Evolutionary conservation across 2,888 invertebrate genomes (phyloP).

Genomic region (Tenthredo distinguenda): DNA sequence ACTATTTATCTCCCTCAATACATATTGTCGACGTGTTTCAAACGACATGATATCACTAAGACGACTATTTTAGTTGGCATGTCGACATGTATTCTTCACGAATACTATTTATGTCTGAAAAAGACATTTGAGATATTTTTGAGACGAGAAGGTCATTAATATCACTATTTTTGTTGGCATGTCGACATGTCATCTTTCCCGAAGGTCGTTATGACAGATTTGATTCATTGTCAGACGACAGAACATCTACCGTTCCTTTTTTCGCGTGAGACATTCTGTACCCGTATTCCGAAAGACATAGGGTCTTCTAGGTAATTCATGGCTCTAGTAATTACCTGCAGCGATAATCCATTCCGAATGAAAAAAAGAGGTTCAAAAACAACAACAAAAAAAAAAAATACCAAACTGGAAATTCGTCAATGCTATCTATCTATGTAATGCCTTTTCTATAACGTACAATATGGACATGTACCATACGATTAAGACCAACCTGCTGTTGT

Average conservation of each 20-base stretch:
- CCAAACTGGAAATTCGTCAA: neutral
- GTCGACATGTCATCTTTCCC: neutral
- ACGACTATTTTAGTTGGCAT: neutral
- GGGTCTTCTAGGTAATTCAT: neutral
- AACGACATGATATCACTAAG: neutral
- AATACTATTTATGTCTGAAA: neutral
- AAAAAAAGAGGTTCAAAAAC: neutral
- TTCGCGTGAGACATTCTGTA: neutral
- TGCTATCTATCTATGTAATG: neutral
- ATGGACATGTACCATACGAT: neutral
- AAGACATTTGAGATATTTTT: neutral
- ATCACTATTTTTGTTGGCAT: neutral
- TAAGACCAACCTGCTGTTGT: constrained; percentile 60
- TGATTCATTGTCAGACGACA: neutral
- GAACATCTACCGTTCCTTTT: neutral
- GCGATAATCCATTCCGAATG: neutral
- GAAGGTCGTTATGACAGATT: neutral
- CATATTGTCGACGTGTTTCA: neutral
- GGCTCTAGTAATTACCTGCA: neutral
- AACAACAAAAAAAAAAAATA: neutral
- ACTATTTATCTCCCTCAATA: neutral
- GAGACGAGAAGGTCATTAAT: neutral
- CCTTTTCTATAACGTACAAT: neutral
- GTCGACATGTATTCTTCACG: neutral
- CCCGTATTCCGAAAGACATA: neutral